These are phyloP conservation scores for Argyresthia albistria DNA, from an alignment of 2,888 invertebrate genomes.

Conservation along the genomic window DNA sequence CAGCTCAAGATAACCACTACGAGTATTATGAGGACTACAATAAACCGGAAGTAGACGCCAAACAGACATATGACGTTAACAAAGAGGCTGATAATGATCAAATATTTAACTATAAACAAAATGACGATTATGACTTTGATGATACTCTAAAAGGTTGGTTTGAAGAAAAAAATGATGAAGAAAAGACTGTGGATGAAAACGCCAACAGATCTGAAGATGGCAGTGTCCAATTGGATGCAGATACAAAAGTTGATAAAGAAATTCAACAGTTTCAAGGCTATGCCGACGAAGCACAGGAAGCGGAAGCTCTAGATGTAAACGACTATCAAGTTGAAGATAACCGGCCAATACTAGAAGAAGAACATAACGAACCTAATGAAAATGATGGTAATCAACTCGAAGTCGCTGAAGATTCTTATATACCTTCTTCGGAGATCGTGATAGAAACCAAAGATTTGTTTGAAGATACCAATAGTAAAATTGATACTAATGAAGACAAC, in stretches of 20 bases:
- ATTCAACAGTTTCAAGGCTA: conserved; percentile 9
- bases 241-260: conserved; percentile 9
- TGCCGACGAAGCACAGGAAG: conserved; percentile 5
- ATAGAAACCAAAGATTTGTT: conserved; percentile 11
- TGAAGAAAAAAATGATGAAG: conserved; percentile 2
- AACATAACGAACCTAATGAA: conserved; percentile 2
- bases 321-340: conserved; percentile 6
- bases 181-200: neutral
- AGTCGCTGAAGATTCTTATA: neutral
- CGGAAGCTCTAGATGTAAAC: conserved; percentile 6
- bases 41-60: no score
- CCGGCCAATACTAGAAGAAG: neutral
- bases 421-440: neutral
- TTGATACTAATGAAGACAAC: conserved; percentile 10
- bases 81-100: neutral
- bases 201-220: no score
- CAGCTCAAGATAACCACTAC: no score
- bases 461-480: neutral
- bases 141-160: neutral
- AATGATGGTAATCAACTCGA: neutral
- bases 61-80: neutral
- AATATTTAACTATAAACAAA: neutral
- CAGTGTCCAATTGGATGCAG: neutral
- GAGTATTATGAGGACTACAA: no score
- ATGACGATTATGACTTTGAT: conserved; percentile 6